These are phyloP conservation scores for Spea bombifrons DNA, from an alignment of 2,113 vertebrate genomes.

Conservation along the genomic window DNA sequence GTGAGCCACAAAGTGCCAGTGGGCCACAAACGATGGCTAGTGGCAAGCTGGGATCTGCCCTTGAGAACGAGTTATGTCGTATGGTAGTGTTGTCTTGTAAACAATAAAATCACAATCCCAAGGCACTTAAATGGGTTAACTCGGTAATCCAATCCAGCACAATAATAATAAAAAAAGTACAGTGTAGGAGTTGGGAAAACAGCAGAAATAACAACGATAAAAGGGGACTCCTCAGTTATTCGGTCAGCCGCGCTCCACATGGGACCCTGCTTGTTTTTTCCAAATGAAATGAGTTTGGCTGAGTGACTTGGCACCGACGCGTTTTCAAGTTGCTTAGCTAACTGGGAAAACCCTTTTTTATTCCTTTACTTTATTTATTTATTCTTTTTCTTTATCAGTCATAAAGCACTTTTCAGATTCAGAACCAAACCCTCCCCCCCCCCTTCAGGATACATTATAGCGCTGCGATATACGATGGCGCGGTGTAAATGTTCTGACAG, in stretches of 20 bases:
- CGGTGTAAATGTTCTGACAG: too few species aligned
- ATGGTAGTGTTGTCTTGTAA: background rate
- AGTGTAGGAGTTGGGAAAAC: slow-evolving; percentile 25
- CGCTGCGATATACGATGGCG: too few species aligned
- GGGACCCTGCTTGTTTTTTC: slow-evolving; percentile 26
- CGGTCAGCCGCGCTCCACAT: slow-evolving; percentile 17
- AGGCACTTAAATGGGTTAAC: background rate
- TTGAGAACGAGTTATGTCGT: too few species aligned
- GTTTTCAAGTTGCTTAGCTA: slow-evolving; percentile 39
- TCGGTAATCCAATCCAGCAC: background rate
- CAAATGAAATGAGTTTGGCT: slow-evolving; percentile 34
- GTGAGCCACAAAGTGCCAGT: too few species aligned
- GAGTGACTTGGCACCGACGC: slow-evolving; percentile 28
- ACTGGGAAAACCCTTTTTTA: slow-evolving; percentile 36
- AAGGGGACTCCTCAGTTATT: slow-evolving; percentile 37
- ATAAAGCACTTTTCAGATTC: slow-evolving; percentile 3
- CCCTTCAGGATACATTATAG: too few species aligned
- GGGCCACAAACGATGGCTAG: too few species aligned
- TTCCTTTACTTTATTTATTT: slow-evolving; percentile 4
- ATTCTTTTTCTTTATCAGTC: slow-evolving; percentile 15
- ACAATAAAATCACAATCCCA: background rate
- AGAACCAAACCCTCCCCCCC: background rate
- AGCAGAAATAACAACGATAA: slow-evolving; percentile 22
- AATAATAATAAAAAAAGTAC: background rate
- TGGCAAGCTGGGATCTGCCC: too few species aligned